Conservation (phyloP, 2,888 invertebrate species). For the Scaptomyza polygonia region DNA sequence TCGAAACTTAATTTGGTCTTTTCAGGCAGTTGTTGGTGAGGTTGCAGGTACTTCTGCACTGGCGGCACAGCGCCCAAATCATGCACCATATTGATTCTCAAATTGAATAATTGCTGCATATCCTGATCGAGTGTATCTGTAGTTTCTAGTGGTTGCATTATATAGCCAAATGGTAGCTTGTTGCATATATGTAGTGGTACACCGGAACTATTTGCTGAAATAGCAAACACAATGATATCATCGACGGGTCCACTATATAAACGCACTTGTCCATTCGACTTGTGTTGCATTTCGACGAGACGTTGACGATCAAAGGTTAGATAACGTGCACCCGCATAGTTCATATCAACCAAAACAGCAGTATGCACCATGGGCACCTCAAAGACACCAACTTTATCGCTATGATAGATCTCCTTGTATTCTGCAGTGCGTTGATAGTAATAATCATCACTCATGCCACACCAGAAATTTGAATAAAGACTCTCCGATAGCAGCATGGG, state of each 20-base stretch:
- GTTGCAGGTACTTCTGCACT: slow-evolving; percentile 83
- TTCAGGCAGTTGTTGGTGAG: slow-evolving; percentile 83
- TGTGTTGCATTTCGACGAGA: slow-evolving; percentile 70
- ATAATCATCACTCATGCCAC: slow-evolving; percentile 93
- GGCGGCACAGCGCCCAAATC: slow-evolving; percentile 85
- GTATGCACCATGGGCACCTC: slow-evolving; percentile 96
- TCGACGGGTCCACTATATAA: slow-evolving; percentile 92
- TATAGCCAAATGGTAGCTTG: slow-evolving; percentile 91
- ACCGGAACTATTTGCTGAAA: slow-evolving; percentile 89
- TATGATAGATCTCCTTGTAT: slow-evolving; percentile 91
- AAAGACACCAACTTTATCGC: slow-evolving; percentile 90
- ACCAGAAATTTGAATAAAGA: slow-evolving; percentile 98
- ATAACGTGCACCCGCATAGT: slow-evolving; percentile 85
- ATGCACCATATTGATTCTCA: slow-evolving; percentile 90
- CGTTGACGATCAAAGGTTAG: slow-evolving; percentile 88
- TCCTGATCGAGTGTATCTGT: slow-evolving; percentile 88
- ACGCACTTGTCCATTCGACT: slow-evolving; percentile 72
- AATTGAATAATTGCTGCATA: slow-evolving; percentile 89
- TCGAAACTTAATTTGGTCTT: slow-evolving; percentile 88
- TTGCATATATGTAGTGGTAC: slow-evolving; percentile 92
- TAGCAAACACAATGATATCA: slow-evolving; percentile 96
- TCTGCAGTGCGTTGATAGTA: slow-evolving; percentile 93
- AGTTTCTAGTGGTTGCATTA: slow-evolving; percentile 92
- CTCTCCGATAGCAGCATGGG: slow-evolving; percentile 95
- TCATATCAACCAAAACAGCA: slow-evolving; percentile 92